phyloP scores from a whole-genome alignment of 2,113 vertebrate genomes.

The Neopipo cinnamomea region DNA sequence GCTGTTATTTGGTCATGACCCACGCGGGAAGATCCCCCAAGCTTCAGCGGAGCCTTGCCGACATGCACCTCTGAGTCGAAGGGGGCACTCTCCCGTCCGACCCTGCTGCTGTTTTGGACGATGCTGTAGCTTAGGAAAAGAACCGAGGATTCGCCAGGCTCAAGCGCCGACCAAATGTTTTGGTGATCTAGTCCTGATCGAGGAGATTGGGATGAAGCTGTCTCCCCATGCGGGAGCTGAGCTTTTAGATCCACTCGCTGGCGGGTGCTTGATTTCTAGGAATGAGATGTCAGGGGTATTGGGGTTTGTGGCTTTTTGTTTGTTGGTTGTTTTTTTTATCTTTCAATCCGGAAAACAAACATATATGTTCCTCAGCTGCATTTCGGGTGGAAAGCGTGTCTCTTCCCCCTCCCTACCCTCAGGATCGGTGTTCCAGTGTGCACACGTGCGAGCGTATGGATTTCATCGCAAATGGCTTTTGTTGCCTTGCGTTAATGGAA shows the following conservation, averaged over 20 bases:
- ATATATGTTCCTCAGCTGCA: neutral
- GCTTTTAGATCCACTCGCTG: neutral
- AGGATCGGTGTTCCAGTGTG: neutral
- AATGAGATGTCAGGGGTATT: neutral
- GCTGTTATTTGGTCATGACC: neutral
- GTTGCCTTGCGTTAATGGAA: neutral
- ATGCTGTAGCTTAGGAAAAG: neutral
- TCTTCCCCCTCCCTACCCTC: neutral
- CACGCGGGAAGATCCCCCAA: neutral
- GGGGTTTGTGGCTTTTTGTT: neutral
- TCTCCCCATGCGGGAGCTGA: neutral
- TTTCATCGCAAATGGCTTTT: neutral
- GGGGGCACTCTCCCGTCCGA: neutral
- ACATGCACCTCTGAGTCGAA: neutral
- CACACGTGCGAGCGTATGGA: neutral
- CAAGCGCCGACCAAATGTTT: neutral
- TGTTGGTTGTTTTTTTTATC: neutral
- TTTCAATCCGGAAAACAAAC: neutral
- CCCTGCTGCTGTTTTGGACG: neutral
- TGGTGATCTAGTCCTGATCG: neutral
- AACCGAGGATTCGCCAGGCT: neutral
- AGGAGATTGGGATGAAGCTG: neutral
- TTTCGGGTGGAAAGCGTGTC: neutral
- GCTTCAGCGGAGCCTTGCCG: neutral
- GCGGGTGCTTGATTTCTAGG: neutral